phyloP scores from a whole-genome alignment of 2,797 vertebrate genomes.

The Micrastur ruficollis region DNA sequence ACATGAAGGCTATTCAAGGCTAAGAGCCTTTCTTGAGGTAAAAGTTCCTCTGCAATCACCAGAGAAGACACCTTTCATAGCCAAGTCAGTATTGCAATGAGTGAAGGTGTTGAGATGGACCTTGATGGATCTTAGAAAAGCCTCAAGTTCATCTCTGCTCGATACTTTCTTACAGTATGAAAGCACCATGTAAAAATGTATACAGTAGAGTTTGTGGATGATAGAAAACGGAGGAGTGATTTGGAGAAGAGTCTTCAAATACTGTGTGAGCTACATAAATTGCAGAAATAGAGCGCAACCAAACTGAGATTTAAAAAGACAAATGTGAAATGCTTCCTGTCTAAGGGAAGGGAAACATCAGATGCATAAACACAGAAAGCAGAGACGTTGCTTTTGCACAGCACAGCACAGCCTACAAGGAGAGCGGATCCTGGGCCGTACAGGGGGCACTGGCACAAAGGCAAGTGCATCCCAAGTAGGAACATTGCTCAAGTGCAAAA shows the following conservation, averaged over 20 bases:
- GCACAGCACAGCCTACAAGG: background rate
- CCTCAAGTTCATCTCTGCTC: background rate
- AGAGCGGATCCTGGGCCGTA: background rate
- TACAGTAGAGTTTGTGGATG: background rate
- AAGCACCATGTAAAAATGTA: background rate
- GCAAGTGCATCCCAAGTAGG: background rate
- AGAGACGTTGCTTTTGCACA: background rate
- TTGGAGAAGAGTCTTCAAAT: background rate
- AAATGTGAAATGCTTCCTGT: background rate
- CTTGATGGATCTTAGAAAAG: background rate
- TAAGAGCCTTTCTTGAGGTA: background rate
- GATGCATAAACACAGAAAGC: background rate
- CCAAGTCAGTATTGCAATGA: background rate
- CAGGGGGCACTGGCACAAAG: background rate
- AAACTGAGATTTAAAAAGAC: background rate
- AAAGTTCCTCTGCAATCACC: background rate
- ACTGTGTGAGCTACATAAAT: background rate
- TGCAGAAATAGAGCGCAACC: background rate
- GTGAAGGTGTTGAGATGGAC: background rate
- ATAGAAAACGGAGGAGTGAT: background rate
- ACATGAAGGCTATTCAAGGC: background rate
- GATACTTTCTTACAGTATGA: background rate
- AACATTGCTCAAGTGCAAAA: background rate
- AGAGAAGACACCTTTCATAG: background rate
- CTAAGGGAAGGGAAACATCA: background rate